Evolutionary conservation across 2,113 vertebrate genomes (phyloP).

Genomic region (Halcyon senegalensis): DNA sequence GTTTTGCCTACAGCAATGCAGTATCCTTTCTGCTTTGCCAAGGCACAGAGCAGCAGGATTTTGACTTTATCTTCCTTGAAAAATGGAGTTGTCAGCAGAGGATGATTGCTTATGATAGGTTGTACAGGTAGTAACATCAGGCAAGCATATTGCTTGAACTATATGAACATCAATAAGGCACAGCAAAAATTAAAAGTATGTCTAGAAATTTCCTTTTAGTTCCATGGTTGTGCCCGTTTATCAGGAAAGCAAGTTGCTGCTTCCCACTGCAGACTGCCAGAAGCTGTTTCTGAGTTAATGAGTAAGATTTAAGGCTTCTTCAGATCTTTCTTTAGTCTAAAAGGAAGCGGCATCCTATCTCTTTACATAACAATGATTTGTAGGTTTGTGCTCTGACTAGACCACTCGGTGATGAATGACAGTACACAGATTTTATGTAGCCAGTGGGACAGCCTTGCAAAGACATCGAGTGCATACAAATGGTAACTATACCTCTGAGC

Average conservation of each 20-base stretch:
- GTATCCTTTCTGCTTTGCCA: background rate
- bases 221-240: background rate
- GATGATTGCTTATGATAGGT: slow-evolving; percentile 51
- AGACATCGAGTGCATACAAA: background rate
- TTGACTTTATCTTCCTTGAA: slow-evolving; percentile 45
- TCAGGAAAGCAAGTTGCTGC: background rate
- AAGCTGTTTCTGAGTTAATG: background rate
- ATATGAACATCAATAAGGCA: slow-evolving; percentile 35
- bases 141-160: slow-evolving; percentile 13
- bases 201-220: slow-evolving; percentile 37
- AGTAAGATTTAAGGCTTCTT: background rate
- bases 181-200: slow-evolving; percentile 13
- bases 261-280: background rate
- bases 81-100: slow-evolving; percentile 39
- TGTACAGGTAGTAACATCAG: slow-evolving; percentile 55
- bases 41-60: background rate
- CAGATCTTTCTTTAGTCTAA: background rate
- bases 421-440: background rate
- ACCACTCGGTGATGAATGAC: background rate
- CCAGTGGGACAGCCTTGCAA: background rate
- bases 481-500: background rate
- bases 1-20: background rate
- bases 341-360: background rate
- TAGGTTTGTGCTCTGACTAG: background rate
- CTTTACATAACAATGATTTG: background rate